Percentiles rank a stretch among this genome's conserved stretches.
Evolutionary conservation across 1,140 invertebrate genomes (phyloP).

Genomic region (Platyscapa corneri): DNA sequence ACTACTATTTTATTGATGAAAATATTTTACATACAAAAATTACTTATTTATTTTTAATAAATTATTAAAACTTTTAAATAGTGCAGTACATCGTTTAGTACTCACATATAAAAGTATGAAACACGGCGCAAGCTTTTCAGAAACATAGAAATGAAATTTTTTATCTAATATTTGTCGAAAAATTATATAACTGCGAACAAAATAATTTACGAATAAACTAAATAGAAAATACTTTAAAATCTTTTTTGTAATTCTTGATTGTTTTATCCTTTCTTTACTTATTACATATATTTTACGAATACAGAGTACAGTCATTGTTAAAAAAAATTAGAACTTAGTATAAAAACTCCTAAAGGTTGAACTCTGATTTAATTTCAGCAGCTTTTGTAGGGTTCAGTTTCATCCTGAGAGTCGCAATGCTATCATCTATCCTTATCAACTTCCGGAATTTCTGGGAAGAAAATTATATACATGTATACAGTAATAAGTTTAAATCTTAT

Average conservation of each 20-base stretch:
- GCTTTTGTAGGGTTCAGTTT: slow-evolving; percentile 77
- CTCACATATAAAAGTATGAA: background rate
- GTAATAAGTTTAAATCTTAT: background rate
- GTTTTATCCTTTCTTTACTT: too few species aligned
- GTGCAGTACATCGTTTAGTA: background rate
- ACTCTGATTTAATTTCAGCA: slow-evolving; percentile 58
- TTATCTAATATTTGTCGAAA: too few species aligned
- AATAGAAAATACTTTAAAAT: too few species aligned
- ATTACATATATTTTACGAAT: slow-evolving; percentile 37
- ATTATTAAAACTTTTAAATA: background rate
- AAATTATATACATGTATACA: background rate
- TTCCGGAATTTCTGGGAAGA: slow-evolving; percentile 82
- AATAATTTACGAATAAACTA: too few species aligned
- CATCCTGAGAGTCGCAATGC: slow-evolving; percentile 81
- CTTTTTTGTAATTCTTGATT: background rate
- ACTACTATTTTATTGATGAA: too few species aligned
- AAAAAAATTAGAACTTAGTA: background rate
- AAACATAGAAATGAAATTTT: too few species aligned
- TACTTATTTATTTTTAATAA: background rate
- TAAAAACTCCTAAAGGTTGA: slow-evolving; percentile 56
- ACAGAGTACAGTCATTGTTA: slow-evolving; percentile 33
- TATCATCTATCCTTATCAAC: slow-evolving; percentile 85
- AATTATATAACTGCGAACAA: too few species aligned
- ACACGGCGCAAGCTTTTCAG: background rate
- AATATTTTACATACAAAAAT: too few species aligned